Conservation (phyloP, 2,888 invertebrate genomes). For the Mesochorus sp. region DNA sequence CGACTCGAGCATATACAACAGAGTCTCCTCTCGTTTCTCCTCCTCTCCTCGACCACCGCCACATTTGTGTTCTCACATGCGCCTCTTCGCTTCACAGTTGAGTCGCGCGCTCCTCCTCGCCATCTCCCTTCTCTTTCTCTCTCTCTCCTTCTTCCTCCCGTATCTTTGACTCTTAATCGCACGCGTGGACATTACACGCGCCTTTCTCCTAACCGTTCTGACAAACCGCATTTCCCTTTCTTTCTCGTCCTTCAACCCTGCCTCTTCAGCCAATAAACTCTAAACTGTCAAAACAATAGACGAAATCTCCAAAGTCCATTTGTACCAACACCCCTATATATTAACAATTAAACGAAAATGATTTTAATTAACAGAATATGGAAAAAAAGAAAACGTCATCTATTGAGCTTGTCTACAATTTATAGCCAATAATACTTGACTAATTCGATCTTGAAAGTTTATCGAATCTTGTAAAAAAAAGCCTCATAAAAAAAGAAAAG, state of each 20-base stretch:
- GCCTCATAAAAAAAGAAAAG: not conserved
- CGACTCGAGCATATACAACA: constrained; percentile 60
- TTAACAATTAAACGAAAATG: too few species aligned
- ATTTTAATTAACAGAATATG: not conserved
- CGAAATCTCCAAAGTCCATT: too few species aligned
- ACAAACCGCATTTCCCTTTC: constrained; percentile 69
- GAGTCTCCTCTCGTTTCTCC: constrained; percentile 43
- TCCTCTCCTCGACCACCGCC: too few species aligned
- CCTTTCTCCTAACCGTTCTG: constrained; percentile 29
- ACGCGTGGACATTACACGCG: constrained; percentile 5
- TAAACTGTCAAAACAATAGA: too few species aligned
- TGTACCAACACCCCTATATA: too few species aligned
- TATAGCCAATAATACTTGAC: too few species aligned
- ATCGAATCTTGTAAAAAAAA: not conserved
- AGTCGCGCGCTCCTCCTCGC: not conserved
- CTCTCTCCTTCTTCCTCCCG: not conserved
- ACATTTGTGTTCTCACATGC: too few species aligned
- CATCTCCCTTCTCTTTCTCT: not conserved
- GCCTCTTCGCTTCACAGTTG: constrained; percentile 4
- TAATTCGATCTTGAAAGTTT: too few species aligned
- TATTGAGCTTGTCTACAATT: too few species aligned
- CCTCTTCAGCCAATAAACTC: too few species aligned
- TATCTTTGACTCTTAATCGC: constrained; percentile 8
- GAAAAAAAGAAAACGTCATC: too few species aligned
- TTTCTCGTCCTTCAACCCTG: constrained; percentile 60